Evolutionary conservation across 92 coral and sea anemone genomes (phyloP), one percentile per base, ranked within the genome.

Genomic region (Palythoa grandiflora): DNA sequence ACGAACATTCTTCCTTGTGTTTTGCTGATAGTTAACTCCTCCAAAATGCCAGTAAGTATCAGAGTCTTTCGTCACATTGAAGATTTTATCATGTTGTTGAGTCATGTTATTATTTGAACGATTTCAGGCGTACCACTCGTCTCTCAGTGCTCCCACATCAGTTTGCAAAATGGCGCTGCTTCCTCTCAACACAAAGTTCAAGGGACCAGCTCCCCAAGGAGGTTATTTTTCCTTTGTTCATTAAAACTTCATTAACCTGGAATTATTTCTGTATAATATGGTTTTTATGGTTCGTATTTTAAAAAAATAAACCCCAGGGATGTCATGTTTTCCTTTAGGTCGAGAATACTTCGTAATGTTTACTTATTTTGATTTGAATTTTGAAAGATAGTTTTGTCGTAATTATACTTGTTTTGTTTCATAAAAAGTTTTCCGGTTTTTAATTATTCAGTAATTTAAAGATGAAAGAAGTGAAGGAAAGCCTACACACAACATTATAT

Each of bases 151-250:
- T 65, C 96, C 97, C 5, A 87, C 63, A 53, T 91, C 99, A 36
- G 63, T 97, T 21, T 94, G 99, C 95, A 97, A 94, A 75, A 97
- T 97, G 99, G 99, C 99, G 92, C 94, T 95, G 83, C 89, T 97
- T 50, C 99, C 99, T 68, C 84, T 97, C 79, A 97, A 97, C 85
- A 93, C 98, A 47, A 97, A 89, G 74, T 94, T 92, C 94, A 97
- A 97, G 87, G 99, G 99, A 57, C 97, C 95, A 38, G 98, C 99
- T 66, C 98, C 98, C 51, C 98, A 95, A 15, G 98, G 99, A 93
- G 94, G 99, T 97, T 71, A 76, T 88, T 71, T 20, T 9, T n/a
- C 16, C 21, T 13, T 36, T 12, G 40, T 65, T 53, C 39, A 7
- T 68, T 38, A 68, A 6, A 9, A 71, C 14, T 50, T 57, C 11